phyloP scores from a whole-genome alignment of 2,113 vertebrate species.

The Syngnathus scovelli region DNA sequence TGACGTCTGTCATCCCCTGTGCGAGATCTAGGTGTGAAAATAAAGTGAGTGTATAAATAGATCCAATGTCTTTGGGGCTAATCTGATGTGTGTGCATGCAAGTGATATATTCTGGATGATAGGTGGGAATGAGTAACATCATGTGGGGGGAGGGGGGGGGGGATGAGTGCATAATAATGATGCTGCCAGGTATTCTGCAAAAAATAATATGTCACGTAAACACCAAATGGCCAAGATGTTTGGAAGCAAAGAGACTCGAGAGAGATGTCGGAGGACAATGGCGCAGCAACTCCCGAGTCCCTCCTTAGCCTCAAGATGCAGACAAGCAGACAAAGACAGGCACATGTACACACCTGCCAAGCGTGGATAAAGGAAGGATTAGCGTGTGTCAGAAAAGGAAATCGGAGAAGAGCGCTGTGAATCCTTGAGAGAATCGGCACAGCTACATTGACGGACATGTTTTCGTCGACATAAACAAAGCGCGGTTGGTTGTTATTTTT shows the following conservation, averaged over 20 bases:
- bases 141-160: slow-evolving; percentile 36
- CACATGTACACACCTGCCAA: slow-evolving; percentile 51
- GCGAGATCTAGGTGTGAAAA: slow-evolving; percentile 47
- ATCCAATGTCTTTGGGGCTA: slow-evolving; percentile 52
- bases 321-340: slow-evolving; percentile 27
- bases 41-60: slow-evolving; percentile 55
- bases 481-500: slow-evolving; percentile 21
- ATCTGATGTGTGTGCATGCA: slow-evolving; percentile 48
- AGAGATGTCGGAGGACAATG: slow-evolving; percentile 19
- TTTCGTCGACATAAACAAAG: slow-evolving; percentile 25
- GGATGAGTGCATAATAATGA: slow-evolving; percentile 40
- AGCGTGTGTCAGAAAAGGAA: slow-evolving; percentile 55
- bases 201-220: slow-evolving; percentile 35
- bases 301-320: slow-evolving; percentile 33
- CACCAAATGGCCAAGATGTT: slow-evolving; percentile 14
- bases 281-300: slow-evolving; percentile 37
- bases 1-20: slow-evolving; percentile 61
- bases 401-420: slow-evolving; percentile 41
- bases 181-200: slow-evolving; percentile 6
- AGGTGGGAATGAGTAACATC: slow-evolving; percentile 28
- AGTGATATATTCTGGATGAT: slow-evolving; percentile 21
- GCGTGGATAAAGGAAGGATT: slow-evolving; percentile 58
- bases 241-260: slow-evolving; percentile 3
- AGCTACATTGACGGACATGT: slow-evolving; percentile 41
- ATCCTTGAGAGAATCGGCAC: slow-evolving; percentile 50